These are phyloP conservation scores for Platypus cylindrus DNA, from an alignment of 2,888 invertebrate genomes.

Conservation along the genomic window DNA sequence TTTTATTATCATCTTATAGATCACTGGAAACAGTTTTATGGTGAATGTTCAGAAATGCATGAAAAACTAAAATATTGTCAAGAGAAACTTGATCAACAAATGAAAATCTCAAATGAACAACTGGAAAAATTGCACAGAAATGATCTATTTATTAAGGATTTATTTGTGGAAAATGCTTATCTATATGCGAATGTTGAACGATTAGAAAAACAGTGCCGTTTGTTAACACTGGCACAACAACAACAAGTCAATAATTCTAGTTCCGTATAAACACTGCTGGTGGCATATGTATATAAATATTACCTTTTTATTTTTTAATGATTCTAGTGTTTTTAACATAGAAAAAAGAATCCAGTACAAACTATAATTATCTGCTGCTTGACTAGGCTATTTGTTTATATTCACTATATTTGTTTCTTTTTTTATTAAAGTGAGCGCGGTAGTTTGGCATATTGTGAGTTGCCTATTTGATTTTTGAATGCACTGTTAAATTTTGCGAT, in stretches of 20 bases:
- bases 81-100: constrained; percentile 43
- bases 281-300: too few relatives aligned
- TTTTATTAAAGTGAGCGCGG: too few relatives aligned
- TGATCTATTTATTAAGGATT: constrained; percentile 66
- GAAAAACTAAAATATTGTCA: constrained; percentile 40
- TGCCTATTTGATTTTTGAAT: too few relatives aligned
- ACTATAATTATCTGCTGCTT: too few relatives aligned
- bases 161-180: constrained; percentile 76
- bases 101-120: constrained; percentile 42
- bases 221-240: too few relatives aligned
- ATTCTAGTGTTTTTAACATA: too few relatives aligned
- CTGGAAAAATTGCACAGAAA: constrained; percentile 57
- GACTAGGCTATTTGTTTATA: too few relatives aligned
- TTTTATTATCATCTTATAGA: constrained; percentile 28
- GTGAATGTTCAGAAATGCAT: constrained; percentile 42
- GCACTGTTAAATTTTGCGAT: too few relatives aligned
- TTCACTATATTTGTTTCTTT: too few relatives aligned
- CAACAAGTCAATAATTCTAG: constrained; percentile 28
- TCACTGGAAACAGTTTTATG: constrained; percentile 42
- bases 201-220: constrained; percentile 42
- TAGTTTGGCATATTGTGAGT: too few relatives aligned
- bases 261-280: constrained; percentile 23
- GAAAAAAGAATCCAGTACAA: too few relatives aligned
- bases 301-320: too few relatives aligned
- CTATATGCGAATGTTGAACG: constrained; percentile 51